A percentile compares a stretch with the other conserved stretches of the same genome.
Conservation (phyloP, 1,140 invertebrate genomes). For the Drosophila triauraria region DNA sequence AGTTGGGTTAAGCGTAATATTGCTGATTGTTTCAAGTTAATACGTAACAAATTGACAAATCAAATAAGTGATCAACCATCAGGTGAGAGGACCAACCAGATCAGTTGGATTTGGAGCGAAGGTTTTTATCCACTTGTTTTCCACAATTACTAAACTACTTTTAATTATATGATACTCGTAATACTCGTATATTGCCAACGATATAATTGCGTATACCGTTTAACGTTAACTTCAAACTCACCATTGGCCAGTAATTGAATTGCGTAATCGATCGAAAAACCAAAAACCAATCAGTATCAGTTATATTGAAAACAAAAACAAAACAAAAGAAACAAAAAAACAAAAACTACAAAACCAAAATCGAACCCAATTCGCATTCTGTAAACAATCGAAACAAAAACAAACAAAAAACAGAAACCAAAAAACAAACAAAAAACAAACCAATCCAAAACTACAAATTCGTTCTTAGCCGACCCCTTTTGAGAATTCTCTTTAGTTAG, state of each 20-base stretch:
- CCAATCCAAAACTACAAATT: slow-evolving; percentile 18
- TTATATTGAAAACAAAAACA: slow-evolving; percentile 23
- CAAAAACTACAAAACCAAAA: slow-evolving; percentile 38
- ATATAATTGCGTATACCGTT: slow-evolving; percentile 72
- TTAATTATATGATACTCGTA: slow-evolving; percentile 75
- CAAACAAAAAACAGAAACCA: slow-evolving; percentile 9
- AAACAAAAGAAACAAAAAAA: slow-evolving; percentile 7
- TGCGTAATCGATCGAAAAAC: slow-evolving; percentile 44
- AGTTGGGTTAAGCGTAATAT: slow-evolving; percentile 94
- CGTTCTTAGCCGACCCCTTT: slow-evolving; percentile 58
- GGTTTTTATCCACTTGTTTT: slow-evolving; percentile 91
- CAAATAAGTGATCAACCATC: slow-evolving; percentile 97
- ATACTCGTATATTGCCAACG: slow-evolving; percentile 63
- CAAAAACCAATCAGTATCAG: slow-evolving; percentile 21
- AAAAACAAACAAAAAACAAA: slow-evolving; percentile 29
- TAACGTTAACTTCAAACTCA: slow-evolving; percentile 76
- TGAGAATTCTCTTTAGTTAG: slow-evolving; percentile 72
- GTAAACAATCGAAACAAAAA: slow-evolving; percentile 30
- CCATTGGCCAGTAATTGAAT: slow-evolving; percentile 67
- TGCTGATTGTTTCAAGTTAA: slow-evolving; percentile 90
- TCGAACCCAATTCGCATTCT: slow-evolving; percentile 54
- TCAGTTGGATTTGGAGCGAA: slow-evolving; percentile 93
- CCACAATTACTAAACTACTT: slow-evolving; percentile 77
- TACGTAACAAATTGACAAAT: slow-evolving; percentile 96
- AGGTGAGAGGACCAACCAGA: slow-evolving; percentile 92